Evolutionary conservation across 2,113 vertebrate genomes (phyloP).

Genomic region (Silurus asotus): DNA sequence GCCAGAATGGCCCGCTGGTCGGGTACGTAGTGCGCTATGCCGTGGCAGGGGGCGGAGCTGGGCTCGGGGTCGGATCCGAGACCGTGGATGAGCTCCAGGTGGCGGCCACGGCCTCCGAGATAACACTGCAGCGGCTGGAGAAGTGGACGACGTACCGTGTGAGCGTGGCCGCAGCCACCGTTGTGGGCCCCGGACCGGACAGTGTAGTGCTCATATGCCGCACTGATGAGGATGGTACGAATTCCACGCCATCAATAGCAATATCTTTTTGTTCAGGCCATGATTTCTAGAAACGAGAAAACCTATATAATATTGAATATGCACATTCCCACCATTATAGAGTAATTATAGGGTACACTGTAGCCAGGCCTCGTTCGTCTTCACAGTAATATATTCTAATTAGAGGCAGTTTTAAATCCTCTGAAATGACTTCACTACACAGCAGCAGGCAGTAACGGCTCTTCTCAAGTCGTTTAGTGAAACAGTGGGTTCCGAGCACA

Average conservation of each 20-base stretch:
- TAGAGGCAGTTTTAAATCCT: not conserved
- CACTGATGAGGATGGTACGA: slow-evolving; percentile 94
- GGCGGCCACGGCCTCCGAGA: slow-evolving; percentile 79
- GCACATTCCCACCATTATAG: not conserved
- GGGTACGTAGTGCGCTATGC: slow-evolving; percentile 92
- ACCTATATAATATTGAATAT: not conserved
- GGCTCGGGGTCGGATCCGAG: slow-evolving; percentile 76
- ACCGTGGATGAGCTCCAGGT: slow-evolving; percentile 81
- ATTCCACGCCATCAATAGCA: not conserved
- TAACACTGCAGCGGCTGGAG: slow-evolving; percentile 88
- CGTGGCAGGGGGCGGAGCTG: slow-evolving; percentile 83
- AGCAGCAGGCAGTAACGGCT: not conserved
- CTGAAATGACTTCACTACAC: not conserved
- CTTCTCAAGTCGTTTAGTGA: slow-evolving; percentile 11
- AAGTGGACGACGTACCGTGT: slow-evolving; percentile 96
- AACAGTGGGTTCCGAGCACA: not conserved
- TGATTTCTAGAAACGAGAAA: not conserved
- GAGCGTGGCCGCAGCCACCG: slow-evolving; percentile 86
- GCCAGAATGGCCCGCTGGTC: slow-evolving; percentile 91
- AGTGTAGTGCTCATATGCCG: slow-evolving; percentile 87
- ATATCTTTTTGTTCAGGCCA: not conserved
- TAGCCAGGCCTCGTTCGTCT: not conserved
- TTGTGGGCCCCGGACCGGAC: slow-evolving; percentile 88
- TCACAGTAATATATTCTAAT: slow-evolving; percentile 15
- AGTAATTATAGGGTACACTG: not conserved